A percentile compares a stretch with the other conserved stretches of the same genome.
phyloP scores from a whole-genome alignment of 2,888 invertebrate genomes.

The Drosophila yooni region DNA sequence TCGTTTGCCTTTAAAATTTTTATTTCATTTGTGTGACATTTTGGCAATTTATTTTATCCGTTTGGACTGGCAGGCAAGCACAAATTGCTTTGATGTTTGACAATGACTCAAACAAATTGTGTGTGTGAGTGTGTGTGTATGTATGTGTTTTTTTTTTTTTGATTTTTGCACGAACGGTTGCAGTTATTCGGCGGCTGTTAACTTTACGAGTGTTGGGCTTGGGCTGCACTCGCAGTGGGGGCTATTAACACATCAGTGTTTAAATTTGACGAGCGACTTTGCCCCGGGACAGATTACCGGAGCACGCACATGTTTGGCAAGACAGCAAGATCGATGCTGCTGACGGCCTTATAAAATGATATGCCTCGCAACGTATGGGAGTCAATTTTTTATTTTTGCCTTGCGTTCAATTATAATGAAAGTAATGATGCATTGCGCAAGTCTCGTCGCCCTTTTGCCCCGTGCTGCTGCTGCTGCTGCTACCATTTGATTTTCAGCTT shows the following conservation, averaged over 20 bases:
- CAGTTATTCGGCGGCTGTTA: conserved; percentile 20
- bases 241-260: conserved; percentile 79
- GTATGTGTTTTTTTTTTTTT: conserved; percentile 11
- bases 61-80: conserved; percentile 45
- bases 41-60: conserved; percentile 69
- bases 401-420: conserved; percentile 58
- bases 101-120: conserved; percentile 75
- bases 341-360: conserved; percentile 58
- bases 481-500: conserved; percentile 55
- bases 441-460: conserved; percentile 8
- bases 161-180: conserved; percentile 3
- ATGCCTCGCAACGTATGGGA: conserved; percentile 34
- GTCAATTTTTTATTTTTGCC: conserved; percentile 53
- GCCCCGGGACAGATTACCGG: conserved; percentile 11
- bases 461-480: conserved; percentile 30
- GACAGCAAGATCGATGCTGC: conserved; percentile 46
- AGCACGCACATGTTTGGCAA: conserved; percentile 61
- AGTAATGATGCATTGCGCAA: conserved; percentile 33
- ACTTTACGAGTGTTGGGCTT: conserved; percentile 32
- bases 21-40: conserved; percentile 62
- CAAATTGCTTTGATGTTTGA: conserved; percentile 77
- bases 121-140: conserved; percentile 7
- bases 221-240: conserved; percentile 19
- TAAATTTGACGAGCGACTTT: conserved; percentile 71
- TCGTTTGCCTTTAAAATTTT: conserved; percentile 38